A percentile compares a stretch with the other conserved stretches of the same genome.
Evolutionary conservation across 2,888 invertebrate species (phyloP).

Genomic region (Drosophila diplacantha): DNA sequence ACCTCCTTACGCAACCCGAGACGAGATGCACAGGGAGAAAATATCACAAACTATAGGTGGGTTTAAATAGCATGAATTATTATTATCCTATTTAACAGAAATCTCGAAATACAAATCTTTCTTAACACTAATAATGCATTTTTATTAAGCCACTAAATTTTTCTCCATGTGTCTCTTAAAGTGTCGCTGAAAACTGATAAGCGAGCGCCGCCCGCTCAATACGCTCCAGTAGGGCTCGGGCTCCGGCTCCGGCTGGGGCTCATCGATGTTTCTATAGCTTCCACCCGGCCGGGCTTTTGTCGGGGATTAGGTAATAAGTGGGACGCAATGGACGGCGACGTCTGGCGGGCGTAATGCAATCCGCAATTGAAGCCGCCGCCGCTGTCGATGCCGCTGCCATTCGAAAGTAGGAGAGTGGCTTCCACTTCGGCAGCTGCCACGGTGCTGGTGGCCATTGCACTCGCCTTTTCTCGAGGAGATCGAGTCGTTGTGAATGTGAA

Average conservation of each 20-base stretch:
- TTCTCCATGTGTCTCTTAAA: slow-evolving; percentile 1
- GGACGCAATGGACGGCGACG: slow-evolving; percentile 26
- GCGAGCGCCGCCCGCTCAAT: slow-evolving; percentile 8
- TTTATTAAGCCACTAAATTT: not conserved
- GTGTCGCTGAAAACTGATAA: slow-evolving; percentile 31
- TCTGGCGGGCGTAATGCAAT: slow-evolving; percentile 37
- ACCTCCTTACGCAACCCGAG: slow-evolving; percentile 33
- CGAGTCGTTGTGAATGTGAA: slow-evolving; percentile 67
- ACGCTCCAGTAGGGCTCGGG: slow-evolving; percentile 18
- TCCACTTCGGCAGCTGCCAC: slow-evolving; percentile 19
- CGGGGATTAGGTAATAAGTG: slow-evolving; percentile 53
- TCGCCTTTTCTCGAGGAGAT: slow-evolving; percentile 55
- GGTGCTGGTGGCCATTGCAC: slow-evolving; percentile 53
- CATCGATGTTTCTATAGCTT: slow-evolving; percentile 2
- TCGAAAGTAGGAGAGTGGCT: slow-evolving; percentile 50
- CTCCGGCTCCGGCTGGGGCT: not conserved
- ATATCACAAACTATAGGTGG: not conserved
- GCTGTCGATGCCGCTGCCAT: slow-evolving; percentile 18
- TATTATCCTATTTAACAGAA: not conserved
- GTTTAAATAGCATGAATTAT: not conserved
- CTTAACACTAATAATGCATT: no score
- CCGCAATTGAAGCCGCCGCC: slow-evolving; percentile 35
- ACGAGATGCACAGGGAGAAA: slow-evolving; percentile 4
- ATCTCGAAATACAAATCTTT: no score
- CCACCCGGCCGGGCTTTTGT: slow-evolving; percentile 13